A percentile compares a stretch with the other conserved stretches of the same genome.
phyloP scores from a whole-genome alignment of 2,888 invertebrate species.

The Eubasilissa splendida region DNA sequence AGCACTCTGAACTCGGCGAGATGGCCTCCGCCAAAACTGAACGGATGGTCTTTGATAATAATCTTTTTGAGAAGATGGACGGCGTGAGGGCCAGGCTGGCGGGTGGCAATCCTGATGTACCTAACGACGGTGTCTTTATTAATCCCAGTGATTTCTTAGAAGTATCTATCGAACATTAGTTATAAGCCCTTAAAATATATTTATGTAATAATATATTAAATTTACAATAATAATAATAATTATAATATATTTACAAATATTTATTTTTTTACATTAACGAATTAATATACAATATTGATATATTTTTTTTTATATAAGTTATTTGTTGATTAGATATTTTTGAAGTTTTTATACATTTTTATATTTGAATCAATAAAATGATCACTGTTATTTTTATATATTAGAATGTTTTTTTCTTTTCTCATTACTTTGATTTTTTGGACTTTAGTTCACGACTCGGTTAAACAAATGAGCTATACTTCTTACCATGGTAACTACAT shows the following conservation, averaged over 20 bases:
- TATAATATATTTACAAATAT: constrained; percentile 41
- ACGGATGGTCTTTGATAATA: constrained; percentile 34
- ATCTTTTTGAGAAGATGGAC: constrained; percentile 42
- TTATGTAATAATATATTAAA: constrained; percentile 42
- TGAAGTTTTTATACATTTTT: constrained; percentile 58
- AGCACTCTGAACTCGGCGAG: constrained; percentile 56
- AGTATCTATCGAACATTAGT: constrained; percentile 58
- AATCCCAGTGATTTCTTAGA: constrained; percentile 58
- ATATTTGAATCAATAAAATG: constrained; percentile 57
- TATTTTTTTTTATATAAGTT: constrained; percentile 55
- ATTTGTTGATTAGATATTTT: constrained; percentile 56
- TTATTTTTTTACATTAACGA: constrained; percentile 47
- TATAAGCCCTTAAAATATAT: constrained; percentile 32
- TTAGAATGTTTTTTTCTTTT: constrained; percentile 15
- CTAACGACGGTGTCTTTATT: constrained; percentile 47
- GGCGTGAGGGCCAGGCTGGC: constrained; percentile 20
- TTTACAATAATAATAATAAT: constrained; percentile 35
- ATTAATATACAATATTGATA: constrained; percentile 44
- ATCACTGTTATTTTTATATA: constrained; percentile 55
- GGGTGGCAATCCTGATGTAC: constrained; percentile 9
- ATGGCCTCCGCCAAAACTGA: constrained; percentile 26
- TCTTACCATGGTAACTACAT: neutral
- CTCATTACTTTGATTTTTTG: neutral
- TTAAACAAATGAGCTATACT: neutral
- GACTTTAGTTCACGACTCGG: neutral